phyloP scores from a whole-genome alignment of 2,797 vertebrate species.

The Nasua narica region DNA sequence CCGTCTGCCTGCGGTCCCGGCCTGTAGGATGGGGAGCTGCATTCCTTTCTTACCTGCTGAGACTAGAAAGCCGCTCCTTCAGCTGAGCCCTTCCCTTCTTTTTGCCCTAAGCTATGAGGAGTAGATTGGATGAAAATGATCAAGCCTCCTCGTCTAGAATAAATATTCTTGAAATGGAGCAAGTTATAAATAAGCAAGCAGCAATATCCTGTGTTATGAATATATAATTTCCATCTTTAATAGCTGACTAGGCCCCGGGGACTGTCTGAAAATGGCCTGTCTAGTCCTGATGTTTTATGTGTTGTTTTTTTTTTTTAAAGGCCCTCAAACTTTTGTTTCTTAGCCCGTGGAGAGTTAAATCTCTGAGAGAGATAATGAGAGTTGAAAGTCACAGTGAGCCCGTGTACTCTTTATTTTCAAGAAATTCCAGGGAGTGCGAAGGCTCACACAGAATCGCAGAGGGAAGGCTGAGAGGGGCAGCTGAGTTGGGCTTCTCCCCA shows the following conservation, averaged over 20 bases:
- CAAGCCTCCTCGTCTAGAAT: slow-evolving; percentile 87
- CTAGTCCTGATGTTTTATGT: slow-evolving; percentile 88
- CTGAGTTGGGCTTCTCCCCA: not conserved
- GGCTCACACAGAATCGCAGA: not conserved
- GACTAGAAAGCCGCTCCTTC: slow-evolving; percentile 87
- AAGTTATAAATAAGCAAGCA: slow-evolving; percentile 96
- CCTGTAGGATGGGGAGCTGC: slow-evolving; percentile 83
- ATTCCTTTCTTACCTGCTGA: slow-evolving; percentile 86
- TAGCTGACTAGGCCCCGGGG: slow-evolving; percentile 91
- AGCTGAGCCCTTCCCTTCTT: slow-evolving; percentile 87
- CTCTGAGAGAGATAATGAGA: slow-evolving; percentile 4
- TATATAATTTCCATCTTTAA: slow-evolving; percentile 96
- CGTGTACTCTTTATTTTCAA: accelerated
- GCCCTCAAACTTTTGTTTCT: slow-evolving; percentile 83
- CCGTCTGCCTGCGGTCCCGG: slow-evolving; percentile 68
- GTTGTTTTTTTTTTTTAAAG: not conserved
- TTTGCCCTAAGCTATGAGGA: slow-evolving; percentile 86
- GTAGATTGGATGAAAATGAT: slow-evolving; percentile 90
- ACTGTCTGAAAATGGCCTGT: slow-evolving; percentile 88
- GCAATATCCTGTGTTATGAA: slow-evolving; percentile 96
- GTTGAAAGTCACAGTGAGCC: not conserved
- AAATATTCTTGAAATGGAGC: slow-evolving; percentile 92
- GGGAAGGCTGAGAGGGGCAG: not conserved
- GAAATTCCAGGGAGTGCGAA: not conserved
- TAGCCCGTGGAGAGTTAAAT: slow-evolving; percentile 61